phyloP scores from a whole-genome alignment of 2,888 invertebrate species.

The Drosophila acutilabella region DNA sequence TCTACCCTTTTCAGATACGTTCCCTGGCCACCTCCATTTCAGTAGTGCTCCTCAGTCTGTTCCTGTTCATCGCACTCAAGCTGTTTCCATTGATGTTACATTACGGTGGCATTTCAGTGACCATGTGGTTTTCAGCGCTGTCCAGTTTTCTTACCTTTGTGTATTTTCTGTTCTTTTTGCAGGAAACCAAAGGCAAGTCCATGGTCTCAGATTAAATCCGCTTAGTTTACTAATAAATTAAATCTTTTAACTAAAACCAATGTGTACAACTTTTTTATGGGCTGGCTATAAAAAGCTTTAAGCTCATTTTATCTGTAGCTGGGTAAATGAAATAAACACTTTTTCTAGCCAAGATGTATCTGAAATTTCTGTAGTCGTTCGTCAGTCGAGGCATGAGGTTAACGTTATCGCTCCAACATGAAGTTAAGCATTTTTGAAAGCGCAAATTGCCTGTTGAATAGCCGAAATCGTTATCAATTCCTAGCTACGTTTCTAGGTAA shows the following conservation, averaged over 20 bases:
- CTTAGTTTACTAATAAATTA: constrained; percentile 39
- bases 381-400: constrained; percentile 24
- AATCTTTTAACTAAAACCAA: not conserved
- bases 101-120: constrained; percentile 70
- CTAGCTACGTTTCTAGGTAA: constrained; percentile 63
- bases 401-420: constrained; percentile 44
- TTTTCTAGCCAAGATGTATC: constrained; percentile 3
- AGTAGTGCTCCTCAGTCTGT: constrained; percentile 67
- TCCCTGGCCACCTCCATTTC: constrained; percentile 74
- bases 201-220: constrained; percentile 71
- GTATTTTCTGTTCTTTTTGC: constrained; percentile 76
- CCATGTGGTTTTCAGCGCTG: constrained; percentile 81
- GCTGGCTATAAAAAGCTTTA: constrained; percentile 16
- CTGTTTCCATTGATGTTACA: constrained; percentile 78
- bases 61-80: constrained; percentile 77
- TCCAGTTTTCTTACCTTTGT: constrained; percentile 72
- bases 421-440: constrained; percentile 40
- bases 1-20: constrained; percentile 75
- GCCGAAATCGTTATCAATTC: constrained; percentile 62
- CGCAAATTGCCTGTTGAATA: constrained; percentile 48
- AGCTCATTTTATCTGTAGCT: constrained; percentile 23
- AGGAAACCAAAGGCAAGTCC: constrained; percentile 83
- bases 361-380: not conserved
- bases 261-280: constrained; percentile 33
- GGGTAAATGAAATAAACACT: constrained; percentile 11